A percentile compares a stretch with the other conserved stretches of the same genome.
These are phyloP conservation scores for Chionomys nivalis DNA, from an alignment of 2,113 vertebrate genomes.

Conservation along the genomic window DNA sequence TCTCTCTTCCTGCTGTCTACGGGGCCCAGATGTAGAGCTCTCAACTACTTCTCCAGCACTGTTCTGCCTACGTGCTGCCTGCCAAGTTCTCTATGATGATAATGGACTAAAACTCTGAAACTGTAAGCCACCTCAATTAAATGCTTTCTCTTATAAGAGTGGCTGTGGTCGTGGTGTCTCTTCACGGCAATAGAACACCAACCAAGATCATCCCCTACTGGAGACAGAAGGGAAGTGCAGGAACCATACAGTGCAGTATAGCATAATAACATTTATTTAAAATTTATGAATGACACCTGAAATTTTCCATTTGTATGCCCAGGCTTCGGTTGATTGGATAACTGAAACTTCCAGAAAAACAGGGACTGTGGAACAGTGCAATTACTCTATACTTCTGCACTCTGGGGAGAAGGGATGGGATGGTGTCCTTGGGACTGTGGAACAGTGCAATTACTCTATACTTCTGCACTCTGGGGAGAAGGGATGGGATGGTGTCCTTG, in stretches of 20 bases:
- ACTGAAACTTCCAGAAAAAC: not conserved
- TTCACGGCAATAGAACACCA: not conserved
- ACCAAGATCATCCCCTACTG: not conserved
- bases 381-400: not conserved
- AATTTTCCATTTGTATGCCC: not conserved
- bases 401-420: not conserved
- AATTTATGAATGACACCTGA: not conserved
- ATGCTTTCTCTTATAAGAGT: not conserved
- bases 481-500: not conserved
- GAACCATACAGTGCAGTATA: not conserved
- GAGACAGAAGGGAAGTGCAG: not conserved
- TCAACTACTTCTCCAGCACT: not conserved
- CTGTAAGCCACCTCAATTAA: not conserved
- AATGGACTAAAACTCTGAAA: not conserved
- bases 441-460: too few species aligned
- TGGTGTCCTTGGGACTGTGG: not conserved
- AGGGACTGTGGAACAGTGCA: accelerated
- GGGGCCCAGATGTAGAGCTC: not conserved
- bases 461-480: not conserved
- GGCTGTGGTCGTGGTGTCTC: not conserved
- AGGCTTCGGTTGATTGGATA: not conserved
- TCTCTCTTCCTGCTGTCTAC: not conserved
- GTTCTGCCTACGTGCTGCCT: not conserved
- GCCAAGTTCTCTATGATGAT: not conserved
- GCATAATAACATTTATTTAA: not conserved